Evolutionary conservation across 2,797 vertebrate species (phyloP).

Genomic region (Margarornis squamiger): DNA sequence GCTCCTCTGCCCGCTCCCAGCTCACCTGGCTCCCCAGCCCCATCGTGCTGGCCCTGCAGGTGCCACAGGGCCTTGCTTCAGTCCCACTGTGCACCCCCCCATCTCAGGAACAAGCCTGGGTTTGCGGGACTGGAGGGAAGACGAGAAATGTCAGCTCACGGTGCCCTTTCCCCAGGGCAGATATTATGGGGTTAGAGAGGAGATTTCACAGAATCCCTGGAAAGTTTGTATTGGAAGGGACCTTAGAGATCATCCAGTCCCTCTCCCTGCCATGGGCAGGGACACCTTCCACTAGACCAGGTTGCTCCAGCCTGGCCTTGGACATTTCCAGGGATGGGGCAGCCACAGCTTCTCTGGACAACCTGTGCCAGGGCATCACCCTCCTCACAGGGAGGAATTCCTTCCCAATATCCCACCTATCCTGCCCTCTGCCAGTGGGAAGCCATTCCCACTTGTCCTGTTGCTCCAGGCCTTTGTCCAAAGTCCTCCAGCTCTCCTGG

Average conservation of each 20-base stretch:
- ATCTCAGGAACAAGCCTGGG: neutral
- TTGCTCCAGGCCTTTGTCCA: neutral
- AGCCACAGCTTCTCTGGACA: neutral
- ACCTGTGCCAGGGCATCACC: neutral
- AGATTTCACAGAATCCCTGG: neutral
- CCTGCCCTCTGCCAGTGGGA: neutral
- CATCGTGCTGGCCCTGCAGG: rapidly evolving
- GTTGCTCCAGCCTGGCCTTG: neutral
- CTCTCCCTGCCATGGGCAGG: neutral
- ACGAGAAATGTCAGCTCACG: rapidly evolving
- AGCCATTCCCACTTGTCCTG: neutral
- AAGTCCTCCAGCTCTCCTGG: neutral
- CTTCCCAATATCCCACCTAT: neutral
- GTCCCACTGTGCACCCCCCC: rapidly evolving
- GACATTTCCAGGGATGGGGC: neutral
- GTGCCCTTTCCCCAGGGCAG: neutral
- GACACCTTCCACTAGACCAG: neutral
- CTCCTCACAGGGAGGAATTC: rapidly evolving
- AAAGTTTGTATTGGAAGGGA: neutral
- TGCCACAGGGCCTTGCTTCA: rapidly evolving
- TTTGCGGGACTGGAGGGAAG: rapidly evolving
- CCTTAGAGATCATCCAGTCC: neutral
- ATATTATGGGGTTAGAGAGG: rapidly evolving
- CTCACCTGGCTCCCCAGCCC: neutral
- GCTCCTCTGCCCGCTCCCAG: neutral